These are phyloP conservation scores for Chaenodraco wilsoni DNA, from an alignment of 2,797 vertebrate species.

Conservation along the genomic window DNA sequence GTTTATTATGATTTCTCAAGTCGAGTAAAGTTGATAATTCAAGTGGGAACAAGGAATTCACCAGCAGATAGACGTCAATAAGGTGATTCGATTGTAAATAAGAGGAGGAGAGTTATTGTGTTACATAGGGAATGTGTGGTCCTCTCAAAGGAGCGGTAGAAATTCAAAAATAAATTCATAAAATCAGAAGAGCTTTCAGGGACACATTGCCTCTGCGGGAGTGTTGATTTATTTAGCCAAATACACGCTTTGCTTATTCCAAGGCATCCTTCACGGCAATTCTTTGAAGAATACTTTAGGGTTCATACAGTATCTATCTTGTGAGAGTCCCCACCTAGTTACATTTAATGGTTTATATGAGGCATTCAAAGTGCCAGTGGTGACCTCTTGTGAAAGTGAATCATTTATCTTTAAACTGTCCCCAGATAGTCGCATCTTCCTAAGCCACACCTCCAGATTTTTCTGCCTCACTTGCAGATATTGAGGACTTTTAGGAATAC, in stretches of 20 bases:
- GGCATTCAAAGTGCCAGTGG: slow-evolving; percentile 13
- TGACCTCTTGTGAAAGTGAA: slow-evolving; percentile 12
- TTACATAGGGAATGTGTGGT: neutral
- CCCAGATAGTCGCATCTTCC: neutral
- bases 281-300: slow-evolving; percentile 19
- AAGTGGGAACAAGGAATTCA: slow-evolving; percentile 30
- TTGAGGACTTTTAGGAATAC: slow-evolving; percentile 28
- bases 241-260: slow-evolving; percentile 9
- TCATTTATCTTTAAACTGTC: neutral
- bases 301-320: slow-evolving; percentile 8
- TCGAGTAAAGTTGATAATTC: slow-evolving; percentile 41
- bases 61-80: slow-evolving; percentile 24
- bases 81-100: slow-evolving; percentile 6
- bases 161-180: slow-evolving; percentile 20
- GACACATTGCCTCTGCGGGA: slow-evolving; percentile 16
- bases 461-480: slow-evolving; percentile 14
- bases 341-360: neutral
- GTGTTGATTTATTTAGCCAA: slow-evolving; percentile 5
- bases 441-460: slow-evolving; percentile 2
- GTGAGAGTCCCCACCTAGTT: slow-evolving; percentile 8
- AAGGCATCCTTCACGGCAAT: slow-evolving; percentile 15
- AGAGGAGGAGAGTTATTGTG: neutral
- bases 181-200: slow-evolving; percentile 23
- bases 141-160: slow-evolving; percentile 9
- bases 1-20: slow-evolving; percentile 60